These are phyloP conservation scores for Oscheius sp. DNA, from an alignment of 2,888 invertebrate species.

Conservation along the genomic window DNA sequence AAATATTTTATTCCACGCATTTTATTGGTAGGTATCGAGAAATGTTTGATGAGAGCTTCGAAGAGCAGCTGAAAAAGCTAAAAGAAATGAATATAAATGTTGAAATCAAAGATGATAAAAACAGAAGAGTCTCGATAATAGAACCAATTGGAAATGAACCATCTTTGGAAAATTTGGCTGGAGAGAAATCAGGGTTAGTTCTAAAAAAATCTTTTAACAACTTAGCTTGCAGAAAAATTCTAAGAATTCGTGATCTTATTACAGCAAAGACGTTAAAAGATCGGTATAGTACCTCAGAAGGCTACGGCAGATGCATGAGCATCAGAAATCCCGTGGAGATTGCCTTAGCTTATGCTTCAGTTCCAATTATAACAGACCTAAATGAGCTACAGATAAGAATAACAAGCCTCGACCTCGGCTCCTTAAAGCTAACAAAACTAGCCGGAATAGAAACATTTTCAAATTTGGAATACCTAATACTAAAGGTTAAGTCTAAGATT, in stretches of 20 bases:
- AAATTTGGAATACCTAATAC: conserved; percentile 47
- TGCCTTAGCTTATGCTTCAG: conserved; percentile 49
- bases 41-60: conserved; percentile 54
- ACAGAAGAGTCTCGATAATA: not conserved
- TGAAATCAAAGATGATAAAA: conserved; percentile 37
- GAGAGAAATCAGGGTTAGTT: conserved; percentile 5
- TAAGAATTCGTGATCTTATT: not conserved
- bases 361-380: not conserved
- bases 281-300: conserved; percentile 8
- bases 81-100: conserved; percentile 62
- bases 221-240: not conserved
- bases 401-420: conserved; percentile 54
- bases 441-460: conserved; percentile 56
- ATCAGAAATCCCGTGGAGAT: conserved; percentile 54
- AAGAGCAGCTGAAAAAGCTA: conserved; percentile 56
- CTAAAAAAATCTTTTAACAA: not conserved
- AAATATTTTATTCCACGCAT: not conserved
- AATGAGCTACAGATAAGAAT: conserved; percentile 41
- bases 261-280: not conserved
- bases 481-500: not conserved
- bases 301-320: conserved; percentile 1
- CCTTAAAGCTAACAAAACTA: conserved; percentile 52
- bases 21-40: conserved; percentile 39
- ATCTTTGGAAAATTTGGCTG: conserved; percentile 13
- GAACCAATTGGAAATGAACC: conserved; percentile 4